These are phyloP conservation scores for Zaprionus lachaisei DNA, from an alignment of 1,140 invertebrate genomes.

Conservation along the genomic window DNA sequence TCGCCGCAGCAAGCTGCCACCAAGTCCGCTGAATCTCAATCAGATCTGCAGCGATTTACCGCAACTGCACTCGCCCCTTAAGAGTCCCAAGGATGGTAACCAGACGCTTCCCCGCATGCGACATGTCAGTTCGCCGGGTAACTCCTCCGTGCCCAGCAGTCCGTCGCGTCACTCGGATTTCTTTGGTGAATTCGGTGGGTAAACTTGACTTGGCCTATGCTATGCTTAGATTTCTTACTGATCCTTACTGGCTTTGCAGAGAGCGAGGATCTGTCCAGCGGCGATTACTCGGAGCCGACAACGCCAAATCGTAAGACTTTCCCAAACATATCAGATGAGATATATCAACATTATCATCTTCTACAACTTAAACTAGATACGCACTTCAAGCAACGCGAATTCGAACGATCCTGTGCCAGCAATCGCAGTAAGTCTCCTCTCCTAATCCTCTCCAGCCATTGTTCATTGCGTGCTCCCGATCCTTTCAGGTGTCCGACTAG, in stretches of 20 bases:
- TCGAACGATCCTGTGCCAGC: conserved; percentile 85
- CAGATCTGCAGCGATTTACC: conserved; percentile 81
- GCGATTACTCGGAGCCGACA: conserved; percentile 79
- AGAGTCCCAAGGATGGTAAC: conserved; percentile 73
- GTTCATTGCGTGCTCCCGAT: neutral
- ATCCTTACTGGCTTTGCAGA: conserved; percentile 45
- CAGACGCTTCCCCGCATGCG: conserved; percentile 60
- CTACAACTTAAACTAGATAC: conserved; percentile 89
- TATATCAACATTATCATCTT: conserved; percentile 87
- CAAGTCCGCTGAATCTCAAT: conserved; percentile 76
- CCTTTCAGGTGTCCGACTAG: conserved; percentile 48
- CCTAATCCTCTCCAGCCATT: conserved; percentile 1
- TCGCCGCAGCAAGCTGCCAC: conserved; percentile 63
- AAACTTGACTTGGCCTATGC: neutral
- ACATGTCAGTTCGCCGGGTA: conserved; percentile 67
- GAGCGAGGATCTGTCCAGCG: conserved; percentile 83
- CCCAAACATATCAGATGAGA: conserved; percentile 85
- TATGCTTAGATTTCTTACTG: neutral
- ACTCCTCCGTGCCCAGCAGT: conserved; percentile 88
- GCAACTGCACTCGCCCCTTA: conserved; percentile 69
- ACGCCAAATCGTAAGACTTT: conserved; percentile 77
- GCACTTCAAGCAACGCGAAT: conserved; percentile 90
- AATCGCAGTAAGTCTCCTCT: conserved; percentile 61
- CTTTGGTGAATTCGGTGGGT: conserved; percentile 84
- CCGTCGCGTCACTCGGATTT: conserved; percentile 87